Evolutionary conservation across 1,140 invertebrate species (phyloP).

Genomic region (Ephestia elutella): DNA sequence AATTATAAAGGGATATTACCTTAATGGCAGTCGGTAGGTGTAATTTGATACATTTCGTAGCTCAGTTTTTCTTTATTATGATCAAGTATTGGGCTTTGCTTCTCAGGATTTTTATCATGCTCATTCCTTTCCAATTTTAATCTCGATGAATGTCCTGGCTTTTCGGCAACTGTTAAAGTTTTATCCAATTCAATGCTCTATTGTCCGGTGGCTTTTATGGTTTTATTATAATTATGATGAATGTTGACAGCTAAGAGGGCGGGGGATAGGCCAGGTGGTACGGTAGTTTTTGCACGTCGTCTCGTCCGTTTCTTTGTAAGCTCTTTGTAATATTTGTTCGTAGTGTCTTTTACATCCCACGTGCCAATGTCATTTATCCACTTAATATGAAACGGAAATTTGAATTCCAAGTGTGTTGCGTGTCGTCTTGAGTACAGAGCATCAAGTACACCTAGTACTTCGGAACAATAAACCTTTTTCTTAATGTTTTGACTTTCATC

Average conservation of each 20-base stretch:
- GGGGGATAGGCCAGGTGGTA: constrained; percentile 24
- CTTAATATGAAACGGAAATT: constrained; percentile 7
- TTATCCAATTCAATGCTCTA: constrained; percentile 19
- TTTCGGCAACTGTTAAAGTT: constrained; percentile 13
- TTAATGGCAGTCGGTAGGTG: constrained; percentile 69
- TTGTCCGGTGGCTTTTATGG: not conserved
- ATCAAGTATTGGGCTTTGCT: constrained; percentile 33
- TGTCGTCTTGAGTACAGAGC: constrained; percentile 2
- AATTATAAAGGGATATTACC: constrained; percentile 68
- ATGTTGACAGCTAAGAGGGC: constrained; percentile 31
- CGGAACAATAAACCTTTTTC: constrained; percentile 17
- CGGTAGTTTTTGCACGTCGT: constrained; percentile 14
- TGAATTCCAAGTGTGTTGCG: constrained; percentile 8
- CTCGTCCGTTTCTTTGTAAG: not conserved
- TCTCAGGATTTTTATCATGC: constrained; percentile 25
- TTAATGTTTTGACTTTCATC: constrained; percentile 51
- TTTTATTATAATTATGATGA: constrained; percentile 35
- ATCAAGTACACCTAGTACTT: constrained; percentile 2
- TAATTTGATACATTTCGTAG: constrained; percentile 60
- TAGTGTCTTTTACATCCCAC: constrained; percentile 4
- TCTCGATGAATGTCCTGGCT: constrained; percentile 2
- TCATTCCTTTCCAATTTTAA: constrained; percentile 1
- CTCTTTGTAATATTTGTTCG: not conserved
- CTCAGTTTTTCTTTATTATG: constrained; percentile 51
- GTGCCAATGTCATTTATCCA: constrained; percentile 6